phyloP scores from a whole-genome alignment of 2,888 invertebrate species.

The Ectropis crepuscularia region DNA sequence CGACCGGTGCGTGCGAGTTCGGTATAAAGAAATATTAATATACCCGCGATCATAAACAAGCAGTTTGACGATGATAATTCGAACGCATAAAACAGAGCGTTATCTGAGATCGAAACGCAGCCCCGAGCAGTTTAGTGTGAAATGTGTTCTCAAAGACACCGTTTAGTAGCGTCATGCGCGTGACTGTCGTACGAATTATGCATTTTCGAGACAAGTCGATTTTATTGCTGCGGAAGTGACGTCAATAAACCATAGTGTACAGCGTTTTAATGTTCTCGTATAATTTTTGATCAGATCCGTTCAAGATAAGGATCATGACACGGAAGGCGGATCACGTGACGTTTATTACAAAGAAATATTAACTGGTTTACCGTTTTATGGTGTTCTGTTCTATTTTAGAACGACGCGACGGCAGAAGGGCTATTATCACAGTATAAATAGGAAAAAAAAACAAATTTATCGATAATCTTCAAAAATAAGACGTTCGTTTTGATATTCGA shows the following conservation, averaged over 20 bases:
- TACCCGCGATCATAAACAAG: slow-evolving; percentile 75
- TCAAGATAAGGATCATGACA: slow-evolving; percentile 71
- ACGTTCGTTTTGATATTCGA: too few relatives aligned
- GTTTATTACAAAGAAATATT: slow-evolving; percentile 34
- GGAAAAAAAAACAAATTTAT: too few relatives aligned
- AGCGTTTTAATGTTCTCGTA: slow-evolving; percentile 79
- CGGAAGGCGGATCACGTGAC: slow-evolving; percentile 58
- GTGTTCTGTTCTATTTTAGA: slow-evolving; percentile 7
- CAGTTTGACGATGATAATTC: slow-evolving; percentile 77
- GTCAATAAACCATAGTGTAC: slow-evolving; percentile 82
- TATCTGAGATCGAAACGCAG: slow-evolving; percentile 78
- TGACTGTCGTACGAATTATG: slow-evolving; percentile 83
- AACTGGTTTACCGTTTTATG: slow-evolving; percentile 30
- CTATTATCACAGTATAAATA: background rate
- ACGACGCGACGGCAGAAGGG: background rate
- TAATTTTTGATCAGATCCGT: slow-evolving; percentile 74
- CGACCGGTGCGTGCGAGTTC: slow-evolving; percentile 67
- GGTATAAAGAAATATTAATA: slow-evolving; percentile 81
- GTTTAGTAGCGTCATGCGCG: slow-evolving; percentile 83
- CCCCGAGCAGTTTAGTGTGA: slow-evolving; percentile 79
- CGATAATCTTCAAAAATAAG: too few relatives aligned
- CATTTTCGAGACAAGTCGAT: slow-evolving; percentile 81
- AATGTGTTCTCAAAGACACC: slow-evolving; percentile 83
- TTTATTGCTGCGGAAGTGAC: slow-evolving; percentile 83
- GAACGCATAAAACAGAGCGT: slow-evolving; percentile 80